Percentiles rank a stretch among this genome's conserved stretches.
These are phyloP conservation scores for Cinara cedri DNA, from an alignment of 2,888 invertebrate species.

Conservation along the genomic window DNA sequence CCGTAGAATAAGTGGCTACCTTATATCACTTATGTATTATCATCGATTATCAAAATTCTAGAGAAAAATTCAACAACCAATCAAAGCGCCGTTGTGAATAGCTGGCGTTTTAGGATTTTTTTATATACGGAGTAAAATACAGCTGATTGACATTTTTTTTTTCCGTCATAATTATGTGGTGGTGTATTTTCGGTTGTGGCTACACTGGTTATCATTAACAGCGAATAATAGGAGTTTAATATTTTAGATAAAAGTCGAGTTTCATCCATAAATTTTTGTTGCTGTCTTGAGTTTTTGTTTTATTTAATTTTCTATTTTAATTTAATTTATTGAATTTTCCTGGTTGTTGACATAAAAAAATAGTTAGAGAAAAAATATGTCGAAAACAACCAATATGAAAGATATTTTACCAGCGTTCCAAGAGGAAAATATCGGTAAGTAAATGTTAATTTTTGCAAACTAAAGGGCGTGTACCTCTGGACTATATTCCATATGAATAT, in stretches of 20 bases:
- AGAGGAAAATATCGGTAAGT: constrained; percentile 85
- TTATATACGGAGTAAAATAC: too few species aligned
- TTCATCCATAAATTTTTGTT: neutral
- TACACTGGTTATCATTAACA: constrained; percentile 43
- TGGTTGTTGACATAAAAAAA: neutral
- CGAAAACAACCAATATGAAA: constrained; percentile 64
- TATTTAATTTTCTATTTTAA: neutral
- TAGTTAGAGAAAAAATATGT: neutral
- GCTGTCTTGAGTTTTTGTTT: neutral
- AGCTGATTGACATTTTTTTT: neutral
- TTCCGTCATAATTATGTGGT: constrained; percentile 7
- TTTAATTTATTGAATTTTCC: neutral
- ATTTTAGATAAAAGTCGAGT: neutral
- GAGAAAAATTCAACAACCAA: too few species aligned
- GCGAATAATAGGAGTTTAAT: constrained; percentile 9
- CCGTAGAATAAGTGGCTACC: too few species aligned
- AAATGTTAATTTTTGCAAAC: neutral
- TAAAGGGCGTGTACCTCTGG: constrained; percentile 39
- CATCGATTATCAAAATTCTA: too few species aligned
- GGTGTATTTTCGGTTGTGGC: too few species aligned
- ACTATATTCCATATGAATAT: constrained; percentile 15
- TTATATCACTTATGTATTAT: too few species aligned
- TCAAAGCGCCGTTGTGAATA: too few species aligned
- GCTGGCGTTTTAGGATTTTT: neutral
- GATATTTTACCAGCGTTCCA: constrained; percentile 78